Evolutionary conservation across 2,797 vertebrate genomes (phyloP), one percentile per base, ranked within the genome.

Genomic region (Pantherophis vulpinus): DNA sequence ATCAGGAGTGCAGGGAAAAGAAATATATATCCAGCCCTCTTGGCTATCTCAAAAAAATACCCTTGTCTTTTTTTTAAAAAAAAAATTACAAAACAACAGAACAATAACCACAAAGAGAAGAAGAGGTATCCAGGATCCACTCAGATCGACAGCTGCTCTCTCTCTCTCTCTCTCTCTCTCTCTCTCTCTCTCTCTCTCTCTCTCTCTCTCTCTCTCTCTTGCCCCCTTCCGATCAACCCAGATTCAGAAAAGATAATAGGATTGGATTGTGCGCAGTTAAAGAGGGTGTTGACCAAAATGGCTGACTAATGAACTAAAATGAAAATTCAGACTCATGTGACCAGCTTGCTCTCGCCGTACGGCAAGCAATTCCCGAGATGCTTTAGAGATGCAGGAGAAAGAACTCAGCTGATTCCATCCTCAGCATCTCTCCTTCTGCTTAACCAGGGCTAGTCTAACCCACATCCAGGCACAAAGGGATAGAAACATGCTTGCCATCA

Each of bases 241-340:
- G 97, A 94, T 97, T 93, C 96, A 92, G 91, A 95, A 96, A 92
- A 92, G 97, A 94, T 92, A 97, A 97, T 93, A 97, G 97, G 98
- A 97, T 98, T 97, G 98, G 97, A 83, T 94, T 96, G 98, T 96
- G 98, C 97, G 98, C 98, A 98, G 98, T 97, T 83, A 97, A 98
- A 98, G 98, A 98, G 98, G 99, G 99, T 99, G 99, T 98, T 95
- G 98, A 98, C 99, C 99, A 99, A 99, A 98, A 99, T 99, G 99
- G 99, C 99, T 98, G 98, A 98, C 98, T 97, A 98, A 98, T 98
- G 98, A 98, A 98, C 98, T 97, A 97, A 97, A 97, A 97, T 98
- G 97, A 97, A 97, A 98, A 98, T 96, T 94, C 97, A 94, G 95
- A 91, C 97, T 99, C 99, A 99, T 98, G 98, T 99, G 99, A 99